phyloP scores from a whole-genome alignment of 2,113 vertebrate genomes.

The Ammospiza caudacuta region DNA sequence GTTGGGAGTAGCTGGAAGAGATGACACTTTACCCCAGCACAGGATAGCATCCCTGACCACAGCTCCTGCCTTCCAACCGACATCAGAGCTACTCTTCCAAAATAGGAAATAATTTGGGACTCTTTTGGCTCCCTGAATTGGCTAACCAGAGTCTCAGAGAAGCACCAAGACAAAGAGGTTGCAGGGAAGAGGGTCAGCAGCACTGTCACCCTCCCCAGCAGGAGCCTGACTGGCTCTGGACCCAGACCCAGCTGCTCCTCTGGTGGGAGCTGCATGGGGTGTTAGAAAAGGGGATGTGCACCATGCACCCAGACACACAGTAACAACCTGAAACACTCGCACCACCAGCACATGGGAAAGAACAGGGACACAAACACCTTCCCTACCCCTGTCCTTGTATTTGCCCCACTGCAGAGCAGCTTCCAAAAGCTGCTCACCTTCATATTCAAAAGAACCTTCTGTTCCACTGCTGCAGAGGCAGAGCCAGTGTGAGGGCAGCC shows the following conservation, averaged over 20 bases:
- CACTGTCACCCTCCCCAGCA: neutral
- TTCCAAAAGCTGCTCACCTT: neutral
- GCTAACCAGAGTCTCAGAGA: neutral
- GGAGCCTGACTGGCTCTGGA: neutral
- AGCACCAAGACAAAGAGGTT: neutral
- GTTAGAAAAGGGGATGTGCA: neutral
- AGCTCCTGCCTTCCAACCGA: neutral
- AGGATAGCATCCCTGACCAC: conserved; percentile 26
- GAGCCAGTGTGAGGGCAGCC: neutral
- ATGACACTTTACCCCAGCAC: neutral
- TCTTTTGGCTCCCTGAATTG: neutral
- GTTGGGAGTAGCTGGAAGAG: neutral
- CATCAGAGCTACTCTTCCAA: conserved; percentile 33
- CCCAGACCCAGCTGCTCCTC: neutral
- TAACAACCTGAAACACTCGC: neutral
- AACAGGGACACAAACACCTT: neutral
- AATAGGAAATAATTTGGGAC: neutral
- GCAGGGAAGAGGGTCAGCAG: neutral
- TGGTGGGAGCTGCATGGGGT: neutral
- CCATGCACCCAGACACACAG: accelerated
- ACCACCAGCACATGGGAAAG: neutral
- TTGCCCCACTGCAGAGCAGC: neutral
- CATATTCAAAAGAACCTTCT: neutral
- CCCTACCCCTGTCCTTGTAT: neutral
- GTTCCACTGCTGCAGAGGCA: neutral